phyloP scores from a whole-genome alignment of 2,113 vertebrate genomes.

The Trematomus loennbergii region DNA sequence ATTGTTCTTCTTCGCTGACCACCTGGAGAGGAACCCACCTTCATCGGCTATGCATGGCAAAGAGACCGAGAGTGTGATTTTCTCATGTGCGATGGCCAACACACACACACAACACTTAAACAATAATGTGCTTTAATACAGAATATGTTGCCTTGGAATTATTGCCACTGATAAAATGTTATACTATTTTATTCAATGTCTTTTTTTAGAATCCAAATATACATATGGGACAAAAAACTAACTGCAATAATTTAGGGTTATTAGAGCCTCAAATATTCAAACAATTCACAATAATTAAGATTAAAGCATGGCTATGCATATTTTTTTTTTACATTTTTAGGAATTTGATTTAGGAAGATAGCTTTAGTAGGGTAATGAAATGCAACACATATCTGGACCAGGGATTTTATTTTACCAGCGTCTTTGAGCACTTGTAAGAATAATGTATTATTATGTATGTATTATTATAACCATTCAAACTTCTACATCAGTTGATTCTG shows the following conservation, averaged over 20 bases:
- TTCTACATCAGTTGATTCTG: neutral
- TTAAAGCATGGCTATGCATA: neutral
- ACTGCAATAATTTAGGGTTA: neutral
- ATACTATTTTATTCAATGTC: neutral
- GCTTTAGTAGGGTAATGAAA: neutral
- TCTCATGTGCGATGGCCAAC: neutral
- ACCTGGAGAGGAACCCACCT: constrained; percentile 65
- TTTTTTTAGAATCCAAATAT: neutral
- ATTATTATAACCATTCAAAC: no score
- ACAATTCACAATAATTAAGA: neutral
- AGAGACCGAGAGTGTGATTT: constrained; percentile 20
- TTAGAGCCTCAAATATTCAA: neutral
- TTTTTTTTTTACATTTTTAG: neutral
- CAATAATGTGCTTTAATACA: no score
- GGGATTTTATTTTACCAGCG: no score
- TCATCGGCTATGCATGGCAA: constrained; percentile 58
- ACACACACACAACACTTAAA: neutral
- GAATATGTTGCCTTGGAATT: neutral
- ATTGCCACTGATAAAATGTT: neutral
- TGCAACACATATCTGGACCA: no score
- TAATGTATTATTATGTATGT: no score
- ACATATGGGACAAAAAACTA: neutral
- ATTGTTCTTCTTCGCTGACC: constrained; percentile 82
- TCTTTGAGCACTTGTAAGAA: no score
- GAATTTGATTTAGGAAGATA: neutral